Conservation (phyloP, 2,888 invertebrate species). For the Marasmarcha lunaedactyla region DNA sequence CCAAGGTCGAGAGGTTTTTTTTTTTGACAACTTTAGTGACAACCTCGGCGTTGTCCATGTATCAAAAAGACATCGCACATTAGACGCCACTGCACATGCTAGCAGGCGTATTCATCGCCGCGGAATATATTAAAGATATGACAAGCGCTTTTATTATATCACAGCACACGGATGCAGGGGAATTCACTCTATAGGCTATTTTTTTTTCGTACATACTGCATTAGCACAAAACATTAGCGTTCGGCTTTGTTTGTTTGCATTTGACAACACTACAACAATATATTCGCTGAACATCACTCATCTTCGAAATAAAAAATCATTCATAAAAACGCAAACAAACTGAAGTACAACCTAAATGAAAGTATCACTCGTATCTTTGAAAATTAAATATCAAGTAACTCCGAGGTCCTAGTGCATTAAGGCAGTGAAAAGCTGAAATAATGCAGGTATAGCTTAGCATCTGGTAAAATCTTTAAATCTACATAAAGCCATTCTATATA, state of each 20-base stretch:
- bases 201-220: conserved; percentile 43
- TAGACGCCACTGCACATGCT: conserved; percentile 56
- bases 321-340: conserved; percentile 49
- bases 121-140: conserved; percentile 28
- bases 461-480: no score
- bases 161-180: conserved; percentile 58
- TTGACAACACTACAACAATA: conserved; percentile 23
- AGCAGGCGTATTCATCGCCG: conserved; percentile 35
- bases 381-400: no score
- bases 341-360: conserved; percentile 64
- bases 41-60: background rate
- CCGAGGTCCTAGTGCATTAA: no score
- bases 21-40: background rate
- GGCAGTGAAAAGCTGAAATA: no score
- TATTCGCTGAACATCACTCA: conserved; percentile 67
- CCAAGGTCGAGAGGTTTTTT: conserved; percentile 17
- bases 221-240: conserved; percentile 24
- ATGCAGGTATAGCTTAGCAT: no score
- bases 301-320: conserved; percentile 42
- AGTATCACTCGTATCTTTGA: no score
- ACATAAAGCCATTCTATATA: no score
- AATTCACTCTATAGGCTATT: conserved; percentile 51
- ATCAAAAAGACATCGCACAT: conserved; percentile 68
- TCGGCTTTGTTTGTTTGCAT: conserved; percentile 25
- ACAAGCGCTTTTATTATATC: conserved; percentile 32